phyloP scores from a whole-genome alignment of 2,888 invertebrate genomes.

The Scaptomyza reducta region DNA sequence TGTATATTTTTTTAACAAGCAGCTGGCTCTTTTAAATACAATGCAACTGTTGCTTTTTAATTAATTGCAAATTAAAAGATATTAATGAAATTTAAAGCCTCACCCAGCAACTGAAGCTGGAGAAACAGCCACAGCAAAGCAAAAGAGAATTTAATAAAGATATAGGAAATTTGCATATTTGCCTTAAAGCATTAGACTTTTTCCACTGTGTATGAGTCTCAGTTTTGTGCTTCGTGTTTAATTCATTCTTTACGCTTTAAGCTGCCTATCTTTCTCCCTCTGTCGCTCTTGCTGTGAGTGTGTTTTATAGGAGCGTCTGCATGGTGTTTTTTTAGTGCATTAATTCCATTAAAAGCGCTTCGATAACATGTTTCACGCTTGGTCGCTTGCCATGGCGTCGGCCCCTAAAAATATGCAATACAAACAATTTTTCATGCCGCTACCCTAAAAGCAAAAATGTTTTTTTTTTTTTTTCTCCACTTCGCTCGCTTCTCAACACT shows the following conservation, averaged over 20 bases:
- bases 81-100: conserved; percentile 51
- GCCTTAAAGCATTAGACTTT: conserved; percentile 40
- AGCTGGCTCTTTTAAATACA: conserved; percentile 26
- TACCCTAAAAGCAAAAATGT: conserved; percentile 34
- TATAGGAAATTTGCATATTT: conserved; percentile 20
- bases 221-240: conserved; percentile 25
- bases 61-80: conserved; percentile 47
- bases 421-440: conserved; percentile 69
- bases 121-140: not conserved
- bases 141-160: conserved; percentile 18
- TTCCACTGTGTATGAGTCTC: not conserved
- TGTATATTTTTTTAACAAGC: not conserved
- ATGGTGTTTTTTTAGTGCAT: conserved; percentile 57
- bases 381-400: conserved; percentile 53
- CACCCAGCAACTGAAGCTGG: not conserved
- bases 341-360: conserved; percentile 72
- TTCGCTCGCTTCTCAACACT: conserved; percentile 25
- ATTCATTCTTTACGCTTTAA: conserved; percentile 50
- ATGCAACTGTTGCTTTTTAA: conserved; percentile 59
- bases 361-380: conserved; percentile 73
- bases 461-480: conserved; percentile 11
- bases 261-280: not conserved
- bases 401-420: conserved; percentile 73
- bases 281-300: not conserved
- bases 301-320: conserved; percentile 23